A percentile compares a stretch with the other conserved stretches of the same genome.
These are phyloP conservation scores for Crotalus horridus DNA, from an alignment of 2,113 vertebrate species.

Conservation along the genomic window DNA sequence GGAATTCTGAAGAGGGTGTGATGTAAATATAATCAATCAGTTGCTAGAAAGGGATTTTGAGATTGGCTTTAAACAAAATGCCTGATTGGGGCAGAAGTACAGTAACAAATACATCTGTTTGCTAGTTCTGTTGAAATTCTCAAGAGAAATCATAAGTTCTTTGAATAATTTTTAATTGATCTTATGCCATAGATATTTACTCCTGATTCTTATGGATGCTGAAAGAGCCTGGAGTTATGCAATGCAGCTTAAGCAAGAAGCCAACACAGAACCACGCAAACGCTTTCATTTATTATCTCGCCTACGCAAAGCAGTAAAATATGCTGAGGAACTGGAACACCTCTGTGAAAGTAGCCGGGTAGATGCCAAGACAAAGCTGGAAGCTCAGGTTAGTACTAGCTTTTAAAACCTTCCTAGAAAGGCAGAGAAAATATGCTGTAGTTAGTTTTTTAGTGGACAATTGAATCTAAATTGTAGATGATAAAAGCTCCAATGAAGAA, in stretches of 20 bases:
- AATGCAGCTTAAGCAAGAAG: constrained; percentile 98
- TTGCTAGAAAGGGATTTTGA: not conserved
- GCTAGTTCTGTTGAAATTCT: not conserved
- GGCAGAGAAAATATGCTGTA: constrained; percentile 5
- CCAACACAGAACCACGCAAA: constrained; percentile 95
- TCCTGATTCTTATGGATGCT: constrained; percentile 94
- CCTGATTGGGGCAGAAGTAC: not conserved
- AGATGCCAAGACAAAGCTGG: constrained; percentile 96
- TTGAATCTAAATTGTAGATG: not conserved
- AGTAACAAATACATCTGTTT: not conserved
- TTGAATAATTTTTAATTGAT: not conserved
- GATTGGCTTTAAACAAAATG: not conserved
- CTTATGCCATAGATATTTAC: constrained; percentile 76
- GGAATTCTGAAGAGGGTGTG: not conserved
- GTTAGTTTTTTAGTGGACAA: not conserved
- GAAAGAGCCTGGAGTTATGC: constrained; percentile 97
- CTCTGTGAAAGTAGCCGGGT: constrained; percentile 90
- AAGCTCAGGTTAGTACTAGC: constrained; percentile 84
- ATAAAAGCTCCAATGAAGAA: not conserved
- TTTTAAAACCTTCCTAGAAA: not conserved
- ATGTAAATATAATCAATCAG: not conserved
- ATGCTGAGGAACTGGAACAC: constrained; percentile 87
- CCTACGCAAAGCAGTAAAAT: constrained; percentile 92
- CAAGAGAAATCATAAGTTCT: not conserved
- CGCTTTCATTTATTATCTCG: constrained; percentile 91